These are phyloP conservation scores for Grammomys surdaster DNA, from an alignment of 2,113 vertebrate genomes.

Conservation along the genomic window DNA sequence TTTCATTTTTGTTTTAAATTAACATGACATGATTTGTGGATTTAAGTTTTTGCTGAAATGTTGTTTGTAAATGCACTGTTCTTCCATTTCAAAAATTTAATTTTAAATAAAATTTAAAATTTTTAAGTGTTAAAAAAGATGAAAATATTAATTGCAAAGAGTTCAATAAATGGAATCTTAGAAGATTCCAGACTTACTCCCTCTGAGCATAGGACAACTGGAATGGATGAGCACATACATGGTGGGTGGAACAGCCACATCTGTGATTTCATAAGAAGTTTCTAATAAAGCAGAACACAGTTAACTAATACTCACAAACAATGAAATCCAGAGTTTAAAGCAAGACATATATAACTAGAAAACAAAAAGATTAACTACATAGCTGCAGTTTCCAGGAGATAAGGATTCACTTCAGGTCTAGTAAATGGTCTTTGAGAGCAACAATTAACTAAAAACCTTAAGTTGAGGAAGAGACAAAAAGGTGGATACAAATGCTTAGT, in stretches of 20 bases:
- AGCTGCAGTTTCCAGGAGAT: background rate
- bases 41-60: constrained; percentile 61
- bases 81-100: constrained; percentile 39
- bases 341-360: background rate
- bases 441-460: constrained; percentile 12
- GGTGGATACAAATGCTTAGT: background rate
- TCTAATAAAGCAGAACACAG: constrained; percentile 43
- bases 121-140: background rate
- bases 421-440: background rate
- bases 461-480: background rate
- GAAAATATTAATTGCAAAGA: constrained; percentile 55
- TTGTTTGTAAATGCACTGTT: constrained; percentile 46
- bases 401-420: constrained; percentile 21
- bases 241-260: background rate
- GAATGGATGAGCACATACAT: background rate
- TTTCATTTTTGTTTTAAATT: constrained; percentile 75
- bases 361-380: background rate
- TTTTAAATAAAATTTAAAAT: background rate
- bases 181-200: background rate
- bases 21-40: constrained; percentile 59
- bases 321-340: background rate
- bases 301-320: constrained; percentile 23
- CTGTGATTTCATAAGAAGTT: constrained; percentile 35
- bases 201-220: background rate
- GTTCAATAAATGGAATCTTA: background rate